Evolutionary conservation across 1,140 invertebrate species (phyloP).

Genomic region (Spodoptera frugiperda): DNA sequence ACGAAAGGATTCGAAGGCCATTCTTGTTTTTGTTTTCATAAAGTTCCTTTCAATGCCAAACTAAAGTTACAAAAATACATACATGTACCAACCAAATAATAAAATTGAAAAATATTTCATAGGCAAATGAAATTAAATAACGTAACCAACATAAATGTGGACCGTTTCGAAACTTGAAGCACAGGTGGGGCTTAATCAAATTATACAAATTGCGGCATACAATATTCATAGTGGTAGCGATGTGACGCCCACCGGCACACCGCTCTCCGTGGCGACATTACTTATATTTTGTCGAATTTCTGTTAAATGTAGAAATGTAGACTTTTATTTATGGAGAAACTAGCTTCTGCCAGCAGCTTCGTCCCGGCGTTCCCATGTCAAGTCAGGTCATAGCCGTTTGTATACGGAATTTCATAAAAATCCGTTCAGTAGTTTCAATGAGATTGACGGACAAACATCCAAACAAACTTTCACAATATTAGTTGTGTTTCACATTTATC

Average conservation of each 20-base stretch:
- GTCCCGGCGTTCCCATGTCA: too few relatives aligned
- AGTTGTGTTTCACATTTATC: too few relatives aligned
- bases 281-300: slow-evolving; percentile 30
- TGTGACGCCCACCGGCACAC: slow-evolving; percentile 12
- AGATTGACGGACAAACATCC: too few relatives aligned
- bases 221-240: slow-evolving; percentile 80
- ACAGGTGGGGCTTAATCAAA: slow-evolving; percentile 81
- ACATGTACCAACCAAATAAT: neutral
- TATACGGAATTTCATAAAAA: too few relatives aligned
- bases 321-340: neutral
- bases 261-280: neutral
- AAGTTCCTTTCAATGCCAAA: too few relatives aligned
- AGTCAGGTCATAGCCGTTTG: too few relatives aligned
- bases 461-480: too few relatives aligned
- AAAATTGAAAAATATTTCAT: slow-evolving; percentile 17
- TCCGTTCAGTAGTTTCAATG: too few relatives aligned
- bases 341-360: too few relatives aligned
- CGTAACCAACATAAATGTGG: slow-evolving; percentile 16
- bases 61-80: too few relatives aligned
- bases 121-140: slow-evolving; percentile 28
- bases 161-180: slow-evolving; percentile 8
- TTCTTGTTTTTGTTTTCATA: too few relatives aligned
- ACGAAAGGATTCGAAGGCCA: too few relatives aligned
- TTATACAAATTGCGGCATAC: slow-evolving; percentile 85
- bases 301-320: neutral